Evolutionary conservation across 2,113 vertebrate species (phyloP).

Genomic region (Campylorhamphus procurvoides): DNA sequence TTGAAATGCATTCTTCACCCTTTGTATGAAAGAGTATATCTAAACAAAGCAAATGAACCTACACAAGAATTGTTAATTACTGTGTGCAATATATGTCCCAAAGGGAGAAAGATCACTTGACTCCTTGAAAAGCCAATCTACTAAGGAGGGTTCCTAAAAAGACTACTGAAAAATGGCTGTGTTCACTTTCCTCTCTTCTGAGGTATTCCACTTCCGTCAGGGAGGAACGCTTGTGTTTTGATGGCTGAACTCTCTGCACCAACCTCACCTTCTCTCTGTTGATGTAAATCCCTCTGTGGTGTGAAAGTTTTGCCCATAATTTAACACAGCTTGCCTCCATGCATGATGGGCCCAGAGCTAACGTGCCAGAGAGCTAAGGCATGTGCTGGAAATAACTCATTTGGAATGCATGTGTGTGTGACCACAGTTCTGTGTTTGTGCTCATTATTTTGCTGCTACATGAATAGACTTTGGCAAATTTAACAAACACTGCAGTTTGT

Average conservation of each 20-base stretch:
- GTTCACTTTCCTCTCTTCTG: not conserved
- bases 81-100: not conserved
- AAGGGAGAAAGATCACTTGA: not conserved
- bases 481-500: not conserved
- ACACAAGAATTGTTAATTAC: not conserved
- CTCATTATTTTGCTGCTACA: not conserved
- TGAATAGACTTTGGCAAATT: not conserved
- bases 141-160: not conserved
- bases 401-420: not conserved
- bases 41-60: slow-evolving; percentile 23
- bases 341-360: not conserved
- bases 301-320: slow-evolving; percentile 28
- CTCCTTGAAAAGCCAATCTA: not conserved
- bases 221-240: not conserved
- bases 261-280: not conserved
- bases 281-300: slow-evolving; percentile 22
- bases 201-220: not conserved
- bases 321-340: slow-evolving; percentile 3
- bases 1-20: slow-evolving; percentile 20
- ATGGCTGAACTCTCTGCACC: slow-evolving; percentile 36
- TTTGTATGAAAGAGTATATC: not conserved
- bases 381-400: not conserved
- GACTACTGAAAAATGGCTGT: not conserved
- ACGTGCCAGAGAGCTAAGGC: not conserved
- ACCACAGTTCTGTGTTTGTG: not conserved